phyloP scores from a whole-genome alignment of 1,140 invertebrate genomes.

The Leptinotarsa texana region DNA sequence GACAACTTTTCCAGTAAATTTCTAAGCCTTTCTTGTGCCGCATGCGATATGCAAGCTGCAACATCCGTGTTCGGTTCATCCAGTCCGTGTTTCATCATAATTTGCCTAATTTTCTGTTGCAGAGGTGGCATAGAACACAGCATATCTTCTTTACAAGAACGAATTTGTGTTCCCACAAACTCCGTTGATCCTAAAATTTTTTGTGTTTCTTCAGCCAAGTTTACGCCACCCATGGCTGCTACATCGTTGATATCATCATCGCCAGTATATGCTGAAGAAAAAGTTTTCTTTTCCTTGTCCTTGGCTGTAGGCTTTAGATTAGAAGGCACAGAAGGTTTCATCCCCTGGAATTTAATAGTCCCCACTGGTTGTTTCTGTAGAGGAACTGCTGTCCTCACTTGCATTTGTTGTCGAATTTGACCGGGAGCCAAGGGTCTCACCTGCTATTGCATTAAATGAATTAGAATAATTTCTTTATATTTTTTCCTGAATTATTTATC shows the following conservation, averaged over 20 bases:
- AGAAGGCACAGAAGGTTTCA: constrained; percentile 54
- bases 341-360: constrained; percentile 45
- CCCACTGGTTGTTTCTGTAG: constrained; percentile 34
- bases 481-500: no score
- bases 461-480: no score
- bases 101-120: constrained; percentile 72
- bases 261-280: constrained; percentile 61
- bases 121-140: constrained; percentile 81
- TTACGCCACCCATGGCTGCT: constrained; percentile 98
- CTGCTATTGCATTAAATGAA: constrained; percentile 38
- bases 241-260: constrained; percentile 98
- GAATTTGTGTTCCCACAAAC: constrained; percentile 92
- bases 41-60: constrained; percentile 90
- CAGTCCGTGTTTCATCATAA: constrained; percentile 77
- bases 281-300: constrained; percentile 69
- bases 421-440: constrained; percentile 37
- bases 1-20: constrained; percentile 91
- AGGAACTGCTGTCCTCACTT: constrained; percentile 38
- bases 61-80: constrained; percentile 89
- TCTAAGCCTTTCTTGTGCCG: constrained; percentile 91
- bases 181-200: constrained; percentile 93
- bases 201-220: constrained; percentile 94
- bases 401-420: constrained; percentile 37
- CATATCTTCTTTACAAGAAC: constrained; percentile 94
- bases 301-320: constrained; percentile 57